A percentile compares a stretch with the other conserved stretches of the same genome.
These are phyloP conservation scores for Trissolcus japonicus DNA, from an alignment of 2,888 invertebrate species.

Conservation along the genomic window DNA sequence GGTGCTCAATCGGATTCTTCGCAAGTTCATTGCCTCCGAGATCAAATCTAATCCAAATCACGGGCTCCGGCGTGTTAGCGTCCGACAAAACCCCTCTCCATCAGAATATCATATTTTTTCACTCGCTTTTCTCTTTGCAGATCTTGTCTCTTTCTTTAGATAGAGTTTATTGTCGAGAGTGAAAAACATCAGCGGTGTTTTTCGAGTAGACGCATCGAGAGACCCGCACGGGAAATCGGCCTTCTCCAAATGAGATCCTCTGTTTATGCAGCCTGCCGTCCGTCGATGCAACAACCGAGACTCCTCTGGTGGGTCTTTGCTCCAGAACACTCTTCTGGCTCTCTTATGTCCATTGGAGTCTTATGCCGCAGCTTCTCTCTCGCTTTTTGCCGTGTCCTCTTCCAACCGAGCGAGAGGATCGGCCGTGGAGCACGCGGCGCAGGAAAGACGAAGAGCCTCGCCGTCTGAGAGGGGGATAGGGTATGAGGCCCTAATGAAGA, in stretches of 20 bases:
- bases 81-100: neutral
- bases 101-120: slow-evolving; percentile 1
- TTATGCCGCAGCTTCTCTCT: slow-evolving; percentile 59
- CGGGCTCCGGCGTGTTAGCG: neutral
- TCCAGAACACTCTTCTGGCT: slow-evolving; percentile 70
- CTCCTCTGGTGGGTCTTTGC: slow-evolving; percentile 75
- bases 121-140: neutral
- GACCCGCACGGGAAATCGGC: slow-evolving; percentile 13
- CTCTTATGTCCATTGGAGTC: slow-evolving; percentile 66
- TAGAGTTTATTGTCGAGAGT: too few species aligned
- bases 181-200: neutral
- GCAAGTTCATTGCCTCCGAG: slow-evolving; percentile 43
- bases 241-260: slow-evolving; percentile 71
- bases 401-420: slow-evolving; percentile 23
- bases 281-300: slow-evolving; percentile 73
- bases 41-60: slow-evolving; percentile 36
- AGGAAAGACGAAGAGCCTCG: slow-evolving; percentile 28
- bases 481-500: slow-evolving; percentile 75
- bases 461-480: slow-evolving; percentile 57
- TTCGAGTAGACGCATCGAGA: slow-evolving; percentile 5
- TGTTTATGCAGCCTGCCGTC: slow-evolving; percentile 69
- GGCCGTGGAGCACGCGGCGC: slow-evolving; percentile 37
- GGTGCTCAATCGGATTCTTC: slow-evolving; percentile 66
- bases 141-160: too few species aligned
- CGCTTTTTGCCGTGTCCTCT: slow-evolving; percentile 33